phyloP scores from a whole-genome alignment of 2,888 invertebrate genomes.

The Drepana falcataria region DNA sequence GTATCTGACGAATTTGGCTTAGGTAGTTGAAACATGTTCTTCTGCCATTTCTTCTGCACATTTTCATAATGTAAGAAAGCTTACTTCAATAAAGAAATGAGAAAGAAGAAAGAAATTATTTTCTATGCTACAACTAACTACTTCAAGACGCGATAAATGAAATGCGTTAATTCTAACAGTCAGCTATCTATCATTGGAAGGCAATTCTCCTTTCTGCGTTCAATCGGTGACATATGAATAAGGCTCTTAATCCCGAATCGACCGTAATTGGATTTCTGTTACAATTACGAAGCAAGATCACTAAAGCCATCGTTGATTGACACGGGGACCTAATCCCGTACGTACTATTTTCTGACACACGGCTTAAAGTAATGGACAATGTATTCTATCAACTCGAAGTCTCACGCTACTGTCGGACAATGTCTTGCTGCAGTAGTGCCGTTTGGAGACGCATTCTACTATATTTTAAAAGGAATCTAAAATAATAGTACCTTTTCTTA shows the following conservation, averaged over 20 bases:
- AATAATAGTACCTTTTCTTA: too few relatives aligned
- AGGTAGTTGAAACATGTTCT: too few relatives aligned
- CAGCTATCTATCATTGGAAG: background rate
- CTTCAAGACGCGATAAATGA: background rate
- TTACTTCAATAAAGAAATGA: too few relatives aligned
- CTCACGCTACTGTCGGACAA: too few relatives aligned
- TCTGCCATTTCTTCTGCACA: too few relatives aligned
- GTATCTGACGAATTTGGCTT: too few relatives aligned
- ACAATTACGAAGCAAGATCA: conserved; percentile 54
- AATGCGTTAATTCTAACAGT: background rate
- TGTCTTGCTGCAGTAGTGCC: too few relatives aligned
- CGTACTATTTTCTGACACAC: conserved; percentile 33
- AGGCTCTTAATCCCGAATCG: conserved; percentile 22
- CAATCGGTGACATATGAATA: conserved; percentile 13
- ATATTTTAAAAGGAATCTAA: too few relatives aligned
- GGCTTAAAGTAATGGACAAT: background rate
- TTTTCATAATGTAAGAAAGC: too few relatives aligned
- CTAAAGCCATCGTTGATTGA: conserved; percentile 53
- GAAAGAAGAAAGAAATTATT: too few relatives aligned
- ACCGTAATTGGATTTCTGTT: conserved; percentile 45
- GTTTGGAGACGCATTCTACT: too few relatives aligned
- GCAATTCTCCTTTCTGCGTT: background rate
- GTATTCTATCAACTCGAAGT: too few relatives aligned
- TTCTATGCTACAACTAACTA: background rate
- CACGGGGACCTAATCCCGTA: conserved; percentile 46